Conservation (phyloP, 2,888 invertebrate species). For the Napeogenes inachia region DNA sequence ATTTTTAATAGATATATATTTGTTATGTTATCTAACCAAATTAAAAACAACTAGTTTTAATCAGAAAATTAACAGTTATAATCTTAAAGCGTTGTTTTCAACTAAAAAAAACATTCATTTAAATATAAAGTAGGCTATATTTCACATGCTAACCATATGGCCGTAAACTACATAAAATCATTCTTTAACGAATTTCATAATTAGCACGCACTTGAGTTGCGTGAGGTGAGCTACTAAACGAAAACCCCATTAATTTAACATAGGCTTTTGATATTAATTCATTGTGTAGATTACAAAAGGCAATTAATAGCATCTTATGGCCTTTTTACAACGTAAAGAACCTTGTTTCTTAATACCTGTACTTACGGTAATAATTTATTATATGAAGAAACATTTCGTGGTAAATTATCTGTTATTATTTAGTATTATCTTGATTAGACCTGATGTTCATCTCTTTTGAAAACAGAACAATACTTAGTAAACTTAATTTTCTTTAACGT, state of each 20-base stretch:
- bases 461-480: background rate
- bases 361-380: background rate
- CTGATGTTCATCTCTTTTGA: background rate
- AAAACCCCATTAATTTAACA: conserved; percentile 9
- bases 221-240: conserved; percentile 8
- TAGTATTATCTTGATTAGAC: background rate
- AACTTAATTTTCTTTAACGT: too few species aligned
- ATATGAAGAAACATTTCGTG: background rate
- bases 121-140: too few species aligned
- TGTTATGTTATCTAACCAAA: too few species aligned
- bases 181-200: conserved; percentile 19
- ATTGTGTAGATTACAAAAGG: conserved; percentile 9
- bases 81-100: too few species aligned
- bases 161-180: background rate
- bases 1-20: too few species aligned
- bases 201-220: conserved; percentile 24
- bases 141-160: too few species aligned
- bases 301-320: conserved; percentile 14
- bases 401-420: background rate
- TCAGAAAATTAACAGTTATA: too few species aligned
- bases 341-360: background rate
- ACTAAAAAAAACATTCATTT: too few species aligned
- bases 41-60: too few species aligned
- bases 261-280: conserved; percentile 16
- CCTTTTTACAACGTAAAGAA: conserved; percentile 3